A percentile compares a stretch with the other conserved stretches of the same genome.
Evolutionary conservation across 1,140 invertebrate genomes (phyloP).

Genomic region (Venustaconcha ellipsiformis): DNA sequence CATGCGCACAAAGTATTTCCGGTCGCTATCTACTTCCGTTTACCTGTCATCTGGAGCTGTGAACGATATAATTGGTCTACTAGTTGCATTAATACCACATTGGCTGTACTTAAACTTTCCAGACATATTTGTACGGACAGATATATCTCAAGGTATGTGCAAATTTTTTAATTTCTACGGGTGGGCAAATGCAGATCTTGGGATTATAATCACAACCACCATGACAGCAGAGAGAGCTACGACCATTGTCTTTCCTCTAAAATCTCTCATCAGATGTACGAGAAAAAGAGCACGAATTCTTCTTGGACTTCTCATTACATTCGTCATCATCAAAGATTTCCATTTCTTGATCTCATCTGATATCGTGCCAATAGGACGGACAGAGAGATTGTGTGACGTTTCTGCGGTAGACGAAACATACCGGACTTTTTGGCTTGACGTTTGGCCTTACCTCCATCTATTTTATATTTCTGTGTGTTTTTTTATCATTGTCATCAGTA

Average conservation of each 20-base stretch:
- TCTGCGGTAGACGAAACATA: conserved; percentile 30
- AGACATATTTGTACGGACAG: conserved; percentile 28
- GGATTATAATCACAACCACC: conserved; percentile 45
- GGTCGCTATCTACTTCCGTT: conserved; percentile 48
- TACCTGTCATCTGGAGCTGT: conserved; percentile 48
- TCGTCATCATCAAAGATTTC: conserved; percentile 47
- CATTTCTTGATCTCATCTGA: conserved; percentile 54
- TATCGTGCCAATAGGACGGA: conserved; percentile 39
- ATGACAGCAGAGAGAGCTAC: conserved; percentile 55
- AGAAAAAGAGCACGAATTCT: conserved; percentile 46
- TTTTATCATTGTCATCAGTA: conserved; percentile 43
- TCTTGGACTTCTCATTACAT: conserved; percentile 10
- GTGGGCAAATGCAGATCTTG: conserved; percentile 50
- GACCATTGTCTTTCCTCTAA: conserved; percentile 49
- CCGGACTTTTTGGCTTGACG: conserved; percentile 35
- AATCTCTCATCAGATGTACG: conserved; percentile 26
- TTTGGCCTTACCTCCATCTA: conserved; percentile 53
- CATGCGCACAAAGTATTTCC: conserved; percentile 53
- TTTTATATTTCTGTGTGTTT: conserved; percentile 42
- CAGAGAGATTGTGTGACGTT: conserved; percentile 51
- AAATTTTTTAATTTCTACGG: conserved; percentile 61
- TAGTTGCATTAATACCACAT: conserved; percentile 48
- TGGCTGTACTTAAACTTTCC: conserved; percentile 54
- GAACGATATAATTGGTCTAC: conserved; percentile 46
- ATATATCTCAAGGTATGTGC: conserved; percentile 43